Conservation (phyloP, 2,113 vertebrate genomes). For the Labeo catla region DNA sequence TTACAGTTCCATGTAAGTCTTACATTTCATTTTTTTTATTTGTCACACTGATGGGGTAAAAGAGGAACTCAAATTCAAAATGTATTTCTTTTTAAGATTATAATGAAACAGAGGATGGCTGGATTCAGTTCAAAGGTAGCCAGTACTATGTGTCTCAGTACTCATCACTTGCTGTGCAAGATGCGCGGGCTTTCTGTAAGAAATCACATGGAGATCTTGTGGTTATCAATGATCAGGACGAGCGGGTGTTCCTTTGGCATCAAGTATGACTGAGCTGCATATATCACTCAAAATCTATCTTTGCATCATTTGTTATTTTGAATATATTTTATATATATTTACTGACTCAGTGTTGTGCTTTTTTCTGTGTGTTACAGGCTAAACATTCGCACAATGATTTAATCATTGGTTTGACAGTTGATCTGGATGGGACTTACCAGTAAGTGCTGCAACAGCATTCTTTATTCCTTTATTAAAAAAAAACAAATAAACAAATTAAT, state of each 20-base stretch:
- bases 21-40: not conserved
- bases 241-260: slow-evolving; percentile 89
- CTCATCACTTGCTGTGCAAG: slow-evolving; percentile 74
- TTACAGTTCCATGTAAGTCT: slow-evolving; percentile 76
- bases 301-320: not conserved
- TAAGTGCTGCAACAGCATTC: slow-evolving; percentile 67
- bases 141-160: slow-evolving; percentile 83
- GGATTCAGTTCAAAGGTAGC: slow-evolving; percentile 79
- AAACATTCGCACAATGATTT: slow-evolving; percentile 67
- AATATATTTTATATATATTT: not conserved
- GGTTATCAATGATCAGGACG: slow-evolving; percentile 80
- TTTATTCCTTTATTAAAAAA: not conserved
- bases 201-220: slow-evolving; percentile 83
- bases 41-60: not conserved
- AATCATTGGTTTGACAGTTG: slow-evolving; percentile 87
- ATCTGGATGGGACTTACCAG: slow-evolving; percentile 84
- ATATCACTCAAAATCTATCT: not conserved
- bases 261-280: slow-evolving; percentile 76
- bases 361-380: slow-evolving; percentile 65
- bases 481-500: not conserved
- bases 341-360: not conserved
- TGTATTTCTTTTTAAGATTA: slow-evolving; percentile 69
- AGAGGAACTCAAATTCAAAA: not conserved
- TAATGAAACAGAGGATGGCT: slow-evolving; percentile 83
- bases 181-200: slow-evolving; percentile 83